Conservation (phyloP, 2,888 invertebrate genomes). For the Lycocerus yunnanus region DNA sequence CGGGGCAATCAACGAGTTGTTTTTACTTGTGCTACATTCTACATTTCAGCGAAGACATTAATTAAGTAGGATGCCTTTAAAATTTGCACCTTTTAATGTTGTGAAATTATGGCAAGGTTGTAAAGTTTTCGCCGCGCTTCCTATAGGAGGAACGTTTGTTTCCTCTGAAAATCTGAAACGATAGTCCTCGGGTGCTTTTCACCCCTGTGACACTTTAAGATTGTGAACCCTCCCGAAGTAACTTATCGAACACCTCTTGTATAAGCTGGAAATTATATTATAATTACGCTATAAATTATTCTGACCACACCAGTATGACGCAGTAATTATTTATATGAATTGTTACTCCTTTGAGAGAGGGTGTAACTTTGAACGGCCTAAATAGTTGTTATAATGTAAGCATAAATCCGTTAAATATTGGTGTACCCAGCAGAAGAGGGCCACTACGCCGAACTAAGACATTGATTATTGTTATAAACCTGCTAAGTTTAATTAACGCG, state of each 20-base stretch:
- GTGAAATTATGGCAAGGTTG: not conserved
- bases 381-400: constrained; percentile 9
- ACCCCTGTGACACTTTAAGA: not conserved
- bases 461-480: constrained; percentile 19
- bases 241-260: not conserved
- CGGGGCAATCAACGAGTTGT: not conserved
- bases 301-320: constrained; percentile 7
- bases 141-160: not conserved
- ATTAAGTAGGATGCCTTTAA: not conserved
- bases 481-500: constrained; percentile 17
- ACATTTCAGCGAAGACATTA: not conserved
- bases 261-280: not conserved
- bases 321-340: constrained; percentile 18
- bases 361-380: constrained; percentile 10
- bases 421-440: not conserved
- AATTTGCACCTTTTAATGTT: not conserved
- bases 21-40: not conserved
- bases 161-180: too few relatives aligned
- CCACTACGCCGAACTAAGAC: constrained; percentile 9
- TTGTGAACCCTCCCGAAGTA: not conserved
- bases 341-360: constrained; percentile 9
- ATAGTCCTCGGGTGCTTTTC: not conserved
- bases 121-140: not conserved
- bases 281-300: not conserved
- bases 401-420: constrained; percentile 15